Percentiles rank a stretch among this genome's conserved stretches.
phyloP scores from a whole-genome alignment of 2,888 invertebrate species.

The Iselma pallidipennis region DNA sequence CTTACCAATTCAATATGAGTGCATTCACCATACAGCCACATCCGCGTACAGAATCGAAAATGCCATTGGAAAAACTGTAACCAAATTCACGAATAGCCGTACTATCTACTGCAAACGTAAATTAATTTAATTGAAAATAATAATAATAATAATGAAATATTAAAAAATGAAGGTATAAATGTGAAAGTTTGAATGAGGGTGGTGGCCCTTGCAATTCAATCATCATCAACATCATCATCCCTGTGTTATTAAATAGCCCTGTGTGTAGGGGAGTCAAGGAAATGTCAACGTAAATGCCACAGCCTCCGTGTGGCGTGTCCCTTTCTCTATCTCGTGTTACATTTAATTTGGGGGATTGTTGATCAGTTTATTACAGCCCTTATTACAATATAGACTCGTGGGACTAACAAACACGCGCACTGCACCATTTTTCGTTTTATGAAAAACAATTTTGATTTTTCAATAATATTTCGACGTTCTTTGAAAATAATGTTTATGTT shows the following conservation, averaged over 20 bases:
- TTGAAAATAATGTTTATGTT: no score
- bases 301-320: constrained; percentile 37
- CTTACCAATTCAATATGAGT: constrained; percentile 37
- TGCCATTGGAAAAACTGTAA: not conserved
- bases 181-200: constrained; percentile 10
- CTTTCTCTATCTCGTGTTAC: constrained; percentile 39
- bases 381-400: constrained; percentile 34
- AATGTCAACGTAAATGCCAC: constrained; percentile 49
- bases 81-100: constrained; percentile 5
- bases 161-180: no score
- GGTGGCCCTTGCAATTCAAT: constrained; percentile 9
- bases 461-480: no score
- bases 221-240: constrained; percentile 3
- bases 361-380: constrained; percentile 29
- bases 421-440: no score
- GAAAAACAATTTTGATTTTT: no score
- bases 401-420: constrained; percentile 33
- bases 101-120: not conserved
- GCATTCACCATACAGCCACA: constrained; percentile 35
- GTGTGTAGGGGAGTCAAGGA: constrained; percentile 29
- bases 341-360: constrained; percentile 43
- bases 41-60: constrained; percentile 26
- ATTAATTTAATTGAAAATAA: constrained; percentile 15
- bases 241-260: not conserved
- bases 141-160: constrained; percentile 26